These are phyloP conservation scores for Falco punctatus DNA, from an alignment of 2,113 vertebrate genomes.

Conservation along the genomic window DNA sequence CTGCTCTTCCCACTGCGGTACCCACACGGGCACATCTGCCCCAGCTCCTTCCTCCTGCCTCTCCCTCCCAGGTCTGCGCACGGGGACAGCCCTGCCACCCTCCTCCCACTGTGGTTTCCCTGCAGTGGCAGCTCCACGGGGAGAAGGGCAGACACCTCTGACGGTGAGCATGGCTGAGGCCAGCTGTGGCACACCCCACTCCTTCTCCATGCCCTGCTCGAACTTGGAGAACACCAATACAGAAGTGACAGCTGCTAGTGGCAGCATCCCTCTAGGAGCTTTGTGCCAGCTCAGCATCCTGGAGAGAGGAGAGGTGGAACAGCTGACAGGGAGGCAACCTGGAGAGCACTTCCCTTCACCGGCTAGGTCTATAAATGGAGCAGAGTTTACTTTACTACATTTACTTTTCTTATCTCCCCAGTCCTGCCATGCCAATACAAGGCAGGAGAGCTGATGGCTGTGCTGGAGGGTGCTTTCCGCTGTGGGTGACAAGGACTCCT, in stretches of 20 bases:
- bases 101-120: fast-evolving
- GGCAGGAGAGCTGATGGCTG: not conserved
- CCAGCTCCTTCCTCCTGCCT: not conserved
- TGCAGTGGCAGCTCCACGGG: fast-evolving
- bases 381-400: not conserved
- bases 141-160: not conserved
- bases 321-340: not conserved
- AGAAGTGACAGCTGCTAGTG: not conserved
- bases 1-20: fast-evolving
- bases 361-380: not conserved
- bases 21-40: not conserved
- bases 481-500: not conserved
- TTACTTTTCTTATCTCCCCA: not conserved
- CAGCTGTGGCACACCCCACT: not conserved
- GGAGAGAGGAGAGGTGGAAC: not conserved
- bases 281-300: not conserved
- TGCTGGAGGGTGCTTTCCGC: not conserved
- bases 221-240: fast-evolving
- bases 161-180: not conserved
- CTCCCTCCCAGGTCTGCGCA: fast-evolving
- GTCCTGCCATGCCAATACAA: fast-evolving
- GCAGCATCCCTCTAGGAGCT: not conserved
- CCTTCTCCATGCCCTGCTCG: not conserved
- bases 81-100: not conserved
- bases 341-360: not conserved